phyloP scores from a whole-genome alignment of 1,140 invertebrate species.

The Archegozetes longisetosus region DNA sequence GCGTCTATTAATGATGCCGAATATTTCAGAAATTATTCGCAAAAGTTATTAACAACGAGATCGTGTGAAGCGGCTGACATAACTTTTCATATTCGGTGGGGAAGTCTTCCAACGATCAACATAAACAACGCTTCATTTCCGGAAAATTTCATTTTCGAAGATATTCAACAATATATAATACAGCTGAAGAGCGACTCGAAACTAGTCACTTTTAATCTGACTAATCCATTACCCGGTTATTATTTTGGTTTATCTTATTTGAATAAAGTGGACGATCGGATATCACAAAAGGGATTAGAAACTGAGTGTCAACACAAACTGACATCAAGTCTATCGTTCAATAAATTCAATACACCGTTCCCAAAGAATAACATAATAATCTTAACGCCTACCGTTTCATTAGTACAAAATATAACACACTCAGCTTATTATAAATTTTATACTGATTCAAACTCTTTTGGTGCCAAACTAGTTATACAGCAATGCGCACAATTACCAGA shows the following conservation, averaged over 20 bases:
- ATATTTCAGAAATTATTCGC: neutral
- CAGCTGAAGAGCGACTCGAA: slow-evolving; percentile 15
- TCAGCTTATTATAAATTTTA: slow-evolving; percentile 9
- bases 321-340: slow-evolving; percentile 1
- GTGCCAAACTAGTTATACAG: slow-evolving; percentile 5
- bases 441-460: neutral
- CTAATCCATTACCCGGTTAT: slow-evolving; percentile 45
- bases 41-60: neutral
- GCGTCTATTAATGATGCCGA: neutral
- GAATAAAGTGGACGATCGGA: slow-evolving; percentile 4
- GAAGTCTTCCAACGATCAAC: slow-evolving; percentile 55
- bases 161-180: slow-evolving; percentile 17
- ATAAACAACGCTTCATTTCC: slow-evolving; percentile 52
- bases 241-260: slow-evolving; percentile 51
- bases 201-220: slow-evolving; percentile 16
- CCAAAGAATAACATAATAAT: neutral
- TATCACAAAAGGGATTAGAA: slow-evolving; percentile 9
- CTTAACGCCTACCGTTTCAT: neutral
- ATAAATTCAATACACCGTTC: neutral
- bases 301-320: slow-evolving; percentile 7
- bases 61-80: slow-evolving; percentile 10
- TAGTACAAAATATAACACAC: neutral
- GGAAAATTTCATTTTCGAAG: slow-evolving; percentile 34
- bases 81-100: slow-evolving; percentile 36
- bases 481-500: neutral